Evolutionary conservation across 1,140 invertebrate genomes (phyloP).

Genomic region (Macrobrachium rosenbergii): DNA sequence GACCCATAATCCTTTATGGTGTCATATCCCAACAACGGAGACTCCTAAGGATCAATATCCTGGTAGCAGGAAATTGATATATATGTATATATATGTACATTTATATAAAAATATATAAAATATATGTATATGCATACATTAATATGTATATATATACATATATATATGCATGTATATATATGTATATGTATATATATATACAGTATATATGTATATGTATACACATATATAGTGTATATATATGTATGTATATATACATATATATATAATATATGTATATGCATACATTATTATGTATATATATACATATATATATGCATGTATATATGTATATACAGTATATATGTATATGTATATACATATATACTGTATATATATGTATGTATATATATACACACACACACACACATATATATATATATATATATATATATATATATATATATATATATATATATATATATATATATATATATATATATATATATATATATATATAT

Average conservation of each 20-base stretch:
- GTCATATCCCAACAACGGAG: too few relatives aligned
- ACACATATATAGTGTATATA: slow-evolving; percentile 5
- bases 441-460: neutral
- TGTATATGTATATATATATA: neutral
- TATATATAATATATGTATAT: slow-evolving; percentile 14
- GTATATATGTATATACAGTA: neutral
- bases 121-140: neutral
- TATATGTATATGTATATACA: slow-evolving; percentile 9
- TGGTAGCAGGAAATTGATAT: too few relatives aligned
- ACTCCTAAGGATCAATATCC: too few relatives aligned
- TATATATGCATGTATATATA: slow-evolving; percentile 2
- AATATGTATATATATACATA: neutral
- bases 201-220: slow-evolving; percentile 1
- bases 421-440: slow-evolving; percentile 3
- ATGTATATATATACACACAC: neutral
- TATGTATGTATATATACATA: neutral
- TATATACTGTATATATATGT: slow-evolving; percentile 5
- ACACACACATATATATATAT: too few relatives aligned
- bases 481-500: too few relatives aligned
- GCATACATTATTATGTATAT: neutral
- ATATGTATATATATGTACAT: slow-evolving; percentile 13
- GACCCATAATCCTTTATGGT: too few relatives aligned
- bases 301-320: neutral
- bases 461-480: slow-evolving; percentile 14
- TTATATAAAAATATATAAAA: neutral